Evolutionary conservation across 2,888 invertebrate genomes (phyloP).

Genomic region (Patella caerulea): DNA sequence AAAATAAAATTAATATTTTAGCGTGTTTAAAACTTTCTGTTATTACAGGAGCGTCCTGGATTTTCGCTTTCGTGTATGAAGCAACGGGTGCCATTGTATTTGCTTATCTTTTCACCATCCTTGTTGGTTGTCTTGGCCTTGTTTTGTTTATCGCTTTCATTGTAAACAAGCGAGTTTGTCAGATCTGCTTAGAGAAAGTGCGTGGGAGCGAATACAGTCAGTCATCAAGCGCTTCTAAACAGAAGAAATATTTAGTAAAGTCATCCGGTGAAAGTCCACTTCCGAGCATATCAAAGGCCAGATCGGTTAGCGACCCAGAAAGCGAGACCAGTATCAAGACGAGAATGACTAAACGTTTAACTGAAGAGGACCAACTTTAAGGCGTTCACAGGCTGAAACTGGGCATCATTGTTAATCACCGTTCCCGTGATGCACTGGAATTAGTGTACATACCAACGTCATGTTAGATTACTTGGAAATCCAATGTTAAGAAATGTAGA

Average conservation of each 20-base stretch:
- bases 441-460: no score
- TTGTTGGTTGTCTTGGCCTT: neutral
- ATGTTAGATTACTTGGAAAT: no score
- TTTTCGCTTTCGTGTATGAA: neutral
- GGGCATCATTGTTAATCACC: no score
- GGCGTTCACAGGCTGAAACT: no score
- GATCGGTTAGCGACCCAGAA: neutral
- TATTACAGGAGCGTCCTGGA: neutral
- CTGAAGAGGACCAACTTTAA: no score
- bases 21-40: conserved; percentile 3
- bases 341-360: neutral
- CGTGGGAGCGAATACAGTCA: neutral
- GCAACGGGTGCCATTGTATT: neutral
- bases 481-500: no score
- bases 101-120: neutral
- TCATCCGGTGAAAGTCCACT: neutral
- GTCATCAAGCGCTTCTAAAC: neutral
- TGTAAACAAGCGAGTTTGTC: neutral
- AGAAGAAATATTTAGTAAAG: neutral
- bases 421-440: no score
- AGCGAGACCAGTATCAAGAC: neutral
- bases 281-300: neutral
- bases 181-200: neutral
- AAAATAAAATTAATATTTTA: conserved; percentile 7
- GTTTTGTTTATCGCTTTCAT: neutral